Base-by-base conservation (phyloP, 2,113 vertebrate genomes). In the Shinisaurus crocodilurus region DNA sequence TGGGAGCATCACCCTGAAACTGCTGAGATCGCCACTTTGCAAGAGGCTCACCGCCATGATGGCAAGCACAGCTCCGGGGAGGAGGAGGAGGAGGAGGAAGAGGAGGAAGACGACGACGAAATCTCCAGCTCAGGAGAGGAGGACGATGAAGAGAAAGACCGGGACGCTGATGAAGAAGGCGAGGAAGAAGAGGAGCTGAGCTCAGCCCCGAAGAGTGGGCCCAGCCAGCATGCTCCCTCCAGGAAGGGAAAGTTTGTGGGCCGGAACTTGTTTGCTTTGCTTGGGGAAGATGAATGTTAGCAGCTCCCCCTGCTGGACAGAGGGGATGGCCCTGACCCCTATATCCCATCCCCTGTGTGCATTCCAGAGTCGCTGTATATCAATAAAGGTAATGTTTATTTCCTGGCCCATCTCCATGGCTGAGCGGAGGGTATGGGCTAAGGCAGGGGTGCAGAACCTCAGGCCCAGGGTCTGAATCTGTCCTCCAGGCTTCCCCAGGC, bases 1-100 rank as follows among this genome's bases (percentile, higher is more conserved):
- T 99, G 98, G 98, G 98, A 98, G 94, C 97, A 97, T 34, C 98
- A 99, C 89, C 96, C 96, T 0, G 98, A 98, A 82, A 95, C 98
- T 3, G 87, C 94, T 0, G 98, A 98, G 85, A 97, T 99, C 87
- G 93, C 97, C 18, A 95, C 95, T 13, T 93, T 98, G 81, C 98
- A 97, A 91, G 98, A 97, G 74, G 93, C 97, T 90, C 93, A 91
- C 45, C 92, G 96, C 70, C 96, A 96, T 85, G 95, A 98, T 60
- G 40, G 90, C 80, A 18, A 94, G 23, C 93, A 82, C 32, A 96
- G 97, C 63, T 91, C 91, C 0, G 6, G 91, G 0, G 94, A 93
- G 34, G 95, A 85, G 0, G 93, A 29, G 1, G 94, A 96, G 70
- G 96, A 98, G 4, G 97, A 97, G 2, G 98, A 98, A 25, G 97